These are phyloP conservation scores for Drepana falcataria DNA, from an alignment of 2,888 invertebrate species.

Conservation along the genomic window DNA sequence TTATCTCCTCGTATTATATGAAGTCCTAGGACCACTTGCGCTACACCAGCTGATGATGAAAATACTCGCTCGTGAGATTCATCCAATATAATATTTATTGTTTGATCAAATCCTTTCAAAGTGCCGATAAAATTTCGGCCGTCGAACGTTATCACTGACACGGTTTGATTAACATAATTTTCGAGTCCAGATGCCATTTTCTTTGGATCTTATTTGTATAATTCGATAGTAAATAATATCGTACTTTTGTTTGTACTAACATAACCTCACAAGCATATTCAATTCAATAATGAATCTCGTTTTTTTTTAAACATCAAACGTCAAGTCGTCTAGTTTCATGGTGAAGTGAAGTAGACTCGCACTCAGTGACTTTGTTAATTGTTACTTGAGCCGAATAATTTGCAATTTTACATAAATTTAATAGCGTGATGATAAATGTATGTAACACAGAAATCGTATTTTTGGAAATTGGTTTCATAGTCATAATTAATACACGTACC, in stretches of 20 bases:
- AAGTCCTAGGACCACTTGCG: constrained; percentile 92
- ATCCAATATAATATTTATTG: constrained; percentile 98
- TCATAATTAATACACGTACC: too few species aligned
- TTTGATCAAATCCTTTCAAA: constrained; percentile 98
- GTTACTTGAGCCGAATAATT: too few species aligned
- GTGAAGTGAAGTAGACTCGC: too few species aligned
- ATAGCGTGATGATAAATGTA: too few species aligned
- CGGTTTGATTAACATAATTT: constrained; percentile 92
- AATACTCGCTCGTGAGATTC: constrained; percentile 99
- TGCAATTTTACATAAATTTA: too few species aligned
- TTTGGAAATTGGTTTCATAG: too few species aligned
- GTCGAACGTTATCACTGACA: constrained; percentile 97
- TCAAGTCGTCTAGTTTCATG: too few species aligned
- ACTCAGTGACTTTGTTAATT: too few species aligned
- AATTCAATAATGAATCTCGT: neutral
- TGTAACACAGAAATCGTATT: too few species aligned
- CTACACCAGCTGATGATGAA: constrained; percentile 92
- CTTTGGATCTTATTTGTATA: neutral
- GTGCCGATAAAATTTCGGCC: constrained; percentile 98
- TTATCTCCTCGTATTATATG: constrained; percentile 99
- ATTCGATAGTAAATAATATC: neutral
- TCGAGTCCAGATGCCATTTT: constrained; percentile 91
- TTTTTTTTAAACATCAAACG: too few species aligned
- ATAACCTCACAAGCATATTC: neutral
- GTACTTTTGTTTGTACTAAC: neutral